A percentile compares a stretch with the other conserved stretches of the same genome.
These are phyloP conservation scores for Mormyrus proboscirostris DNA, from an alignment of 2,797 vertebrate species.

Conservation along the genomic window DNA sequence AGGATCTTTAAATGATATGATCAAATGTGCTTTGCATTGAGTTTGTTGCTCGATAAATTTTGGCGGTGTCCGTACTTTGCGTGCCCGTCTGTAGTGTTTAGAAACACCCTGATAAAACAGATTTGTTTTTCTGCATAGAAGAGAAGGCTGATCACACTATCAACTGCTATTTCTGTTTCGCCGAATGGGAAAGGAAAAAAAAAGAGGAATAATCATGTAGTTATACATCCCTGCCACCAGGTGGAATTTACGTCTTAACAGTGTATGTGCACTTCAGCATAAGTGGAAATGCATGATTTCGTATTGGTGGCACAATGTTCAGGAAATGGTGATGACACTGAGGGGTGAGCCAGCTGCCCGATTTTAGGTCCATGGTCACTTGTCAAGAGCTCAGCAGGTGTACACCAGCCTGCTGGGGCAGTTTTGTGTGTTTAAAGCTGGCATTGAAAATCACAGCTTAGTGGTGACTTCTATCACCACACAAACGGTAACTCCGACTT, in stretches of 20 bases:
- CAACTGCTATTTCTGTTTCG: not conserved
- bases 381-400: slow-evolving; percentile 3
- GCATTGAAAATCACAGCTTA: not conserved
- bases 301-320: not conserved
- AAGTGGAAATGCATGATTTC: not conserved
- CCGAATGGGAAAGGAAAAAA: not conserved
- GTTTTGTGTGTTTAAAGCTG: not conserved
- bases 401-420: not conserved
- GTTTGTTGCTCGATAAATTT: not conserved
- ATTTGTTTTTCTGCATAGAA: not conserved
- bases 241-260: slow-evolving; percentile 4
- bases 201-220: not conserved
- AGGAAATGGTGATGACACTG: not conserved
- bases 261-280: not conserved
- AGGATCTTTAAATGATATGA: not conserved
- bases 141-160: not conserved
- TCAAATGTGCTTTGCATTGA: not conserved
- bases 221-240: slow-evolving; percentile 20
- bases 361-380: not conserved
- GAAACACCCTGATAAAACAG: not conserved
- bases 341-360: not conserved
- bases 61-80: not conserved
- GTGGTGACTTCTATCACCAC: not conserved
- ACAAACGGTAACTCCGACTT: not conserved
- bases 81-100: not conserved